Conservation (phyloP, 2,888 invertebrate genomes). For the Kryphioiulus occultus region DNA sequence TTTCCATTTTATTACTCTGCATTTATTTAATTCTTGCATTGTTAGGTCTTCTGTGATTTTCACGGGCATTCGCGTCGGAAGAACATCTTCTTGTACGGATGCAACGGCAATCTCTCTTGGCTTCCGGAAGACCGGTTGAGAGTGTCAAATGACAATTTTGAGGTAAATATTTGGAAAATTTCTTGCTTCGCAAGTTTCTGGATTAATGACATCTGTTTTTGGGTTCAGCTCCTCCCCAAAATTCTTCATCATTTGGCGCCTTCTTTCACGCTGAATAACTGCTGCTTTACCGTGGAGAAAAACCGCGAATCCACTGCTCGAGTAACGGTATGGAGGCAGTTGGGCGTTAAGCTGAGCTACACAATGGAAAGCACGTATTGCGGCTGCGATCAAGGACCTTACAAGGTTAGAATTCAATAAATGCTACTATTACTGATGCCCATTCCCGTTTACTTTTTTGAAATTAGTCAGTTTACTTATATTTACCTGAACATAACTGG, state of each 20-base stretch:
- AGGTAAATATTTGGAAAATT: constrained; percentile 39
- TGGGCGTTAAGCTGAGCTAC: constrained; percentile 77
- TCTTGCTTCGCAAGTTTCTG: neutral
- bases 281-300: constrained; percentile 78
- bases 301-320: constrained; percentile 83
- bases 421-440: too few relatives aligned
- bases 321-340: constrained; percentile 84
- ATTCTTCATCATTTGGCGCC: constrained; percentile 75
- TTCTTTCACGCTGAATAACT: constrained; percentile 75
- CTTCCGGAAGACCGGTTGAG: constrained; percentile 69
- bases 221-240: constrained; percentile 73
- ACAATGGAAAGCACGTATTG: constrained; percentile 89
- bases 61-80: constrained; percentile 85
- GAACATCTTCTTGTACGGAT: constrained; percentile 86
- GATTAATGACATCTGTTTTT: neutral
- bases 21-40: neutral
- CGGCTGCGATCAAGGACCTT: constrained; percentile 79
- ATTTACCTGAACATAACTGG: too few relatives aligned
- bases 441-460: too few relatives aligned
- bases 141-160: constrained; percentile 64
- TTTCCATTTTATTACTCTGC: neutral
- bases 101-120: constrained; percentile 75
- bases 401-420: constrained; percentile 66
- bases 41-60: constrained; percentile 74
- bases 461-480: too few relatives aligned